A percentile compares a stretch with the other conserved stretches of the same genome.
phyloP scores from a whole-genome alignment of 2,113 vertebrate species.

The Rhinopithecus roxellana region DNA sequence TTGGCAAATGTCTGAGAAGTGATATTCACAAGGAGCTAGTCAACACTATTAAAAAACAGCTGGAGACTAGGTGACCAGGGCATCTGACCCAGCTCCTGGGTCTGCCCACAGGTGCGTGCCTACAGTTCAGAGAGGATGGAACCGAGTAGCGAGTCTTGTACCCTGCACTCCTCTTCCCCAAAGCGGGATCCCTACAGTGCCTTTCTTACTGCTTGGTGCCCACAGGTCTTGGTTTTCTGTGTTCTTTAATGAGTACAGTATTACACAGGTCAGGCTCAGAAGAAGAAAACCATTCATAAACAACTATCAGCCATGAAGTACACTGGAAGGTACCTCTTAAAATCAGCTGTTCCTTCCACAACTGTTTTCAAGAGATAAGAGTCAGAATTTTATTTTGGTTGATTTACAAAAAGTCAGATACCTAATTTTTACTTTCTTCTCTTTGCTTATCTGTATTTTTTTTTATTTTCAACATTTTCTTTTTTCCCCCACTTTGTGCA shows the following conservation, averaged over 20 bases:
- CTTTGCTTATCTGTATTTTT: background rate
- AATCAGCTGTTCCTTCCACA: background rate
- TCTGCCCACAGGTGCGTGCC: background rate
- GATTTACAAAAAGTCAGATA: background rate
- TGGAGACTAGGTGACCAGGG: background rate
- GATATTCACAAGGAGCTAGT: constrained; percentile 9
- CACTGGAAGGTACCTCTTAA: background rate
- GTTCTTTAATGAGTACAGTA: background rate
- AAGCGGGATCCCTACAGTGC: rapidly evolving
- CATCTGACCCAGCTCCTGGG: background rate
- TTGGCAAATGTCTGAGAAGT: constrained; percentile 10
- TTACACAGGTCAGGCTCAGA: background rate
- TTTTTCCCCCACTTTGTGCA: background rate
- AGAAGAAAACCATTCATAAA: background rate
- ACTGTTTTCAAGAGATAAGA: background rate
- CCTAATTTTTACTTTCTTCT: background rate
- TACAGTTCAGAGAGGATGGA: background rate
- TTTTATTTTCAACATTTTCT: background rate
- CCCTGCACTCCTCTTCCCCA: background rate
- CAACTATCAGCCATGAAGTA: background rate
- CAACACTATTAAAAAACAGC: background rate
- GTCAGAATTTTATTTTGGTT: background rate
- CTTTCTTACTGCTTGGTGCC: background rate
- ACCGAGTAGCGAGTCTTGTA: background rate
- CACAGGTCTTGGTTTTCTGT: background rate